These are phyloP conservation scores for Macrotrachela quadricornifera DNA, from an alignment of 1,140 invertebrate genomes.

Conservation along the genomic window DNA sequence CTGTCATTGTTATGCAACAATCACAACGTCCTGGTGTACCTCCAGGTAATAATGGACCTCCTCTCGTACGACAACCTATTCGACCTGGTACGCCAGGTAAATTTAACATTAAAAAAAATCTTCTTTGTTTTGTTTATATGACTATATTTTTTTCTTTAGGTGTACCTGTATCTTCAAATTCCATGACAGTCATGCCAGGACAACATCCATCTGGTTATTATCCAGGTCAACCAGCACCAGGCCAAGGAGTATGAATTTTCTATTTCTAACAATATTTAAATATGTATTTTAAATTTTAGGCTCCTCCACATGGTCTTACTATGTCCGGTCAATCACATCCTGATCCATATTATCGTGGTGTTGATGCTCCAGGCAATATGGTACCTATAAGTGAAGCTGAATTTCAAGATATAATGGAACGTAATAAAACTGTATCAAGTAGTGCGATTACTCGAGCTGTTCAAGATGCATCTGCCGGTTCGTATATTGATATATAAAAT, in stretches of 20 bases:
- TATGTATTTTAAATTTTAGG: not conserved
- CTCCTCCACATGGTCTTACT: not conserved
- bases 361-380: not conserved
- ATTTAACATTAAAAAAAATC: not conserved
- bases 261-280: not conserved
- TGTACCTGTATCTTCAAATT: no score
- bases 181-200: not conserved
- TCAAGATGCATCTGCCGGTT: slow-evolving; percentile 70
- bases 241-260: not conserved
- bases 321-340: not conserved
- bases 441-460: slow-evolving; percentile 87
- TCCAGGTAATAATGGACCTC: no score
- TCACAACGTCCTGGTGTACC: slow-evolving; percentile 27
- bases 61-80: slow-evolving; percentile 10
- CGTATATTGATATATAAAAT: not conserved
- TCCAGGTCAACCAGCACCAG: slow-evolving; percentile 1
- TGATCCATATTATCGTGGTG: not conserved
- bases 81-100: slow-evolving; percentile 8
- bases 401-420: slow-evolving; percentile 91
- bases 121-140: not conserved
- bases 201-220: slow-evolving; percentile 2
- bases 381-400: slow-evolving; percentile 61
- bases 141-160: no score
- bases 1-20: slow-evolving; percentile 14
- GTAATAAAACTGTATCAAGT: slow-evolving; percentile 86